Percentiles rank a stretch among this genome's conserved stretches.
phyloP scores from a whole-genome alignment of 2,113 vertebrate genomes.

The Dryoscopus gambensis region DNA sequence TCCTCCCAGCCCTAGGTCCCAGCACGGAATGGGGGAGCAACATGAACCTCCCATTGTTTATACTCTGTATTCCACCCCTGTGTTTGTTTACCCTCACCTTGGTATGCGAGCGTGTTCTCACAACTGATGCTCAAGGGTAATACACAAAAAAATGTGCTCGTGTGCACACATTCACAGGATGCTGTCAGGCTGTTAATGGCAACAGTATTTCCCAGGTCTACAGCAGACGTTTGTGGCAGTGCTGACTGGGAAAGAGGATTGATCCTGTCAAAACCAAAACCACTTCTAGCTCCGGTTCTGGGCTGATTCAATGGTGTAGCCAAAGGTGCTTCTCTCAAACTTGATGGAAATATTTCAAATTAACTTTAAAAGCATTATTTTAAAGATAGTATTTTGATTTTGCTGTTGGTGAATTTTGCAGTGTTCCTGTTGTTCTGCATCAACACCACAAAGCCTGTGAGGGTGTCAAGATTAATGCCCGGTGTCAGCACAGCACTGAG shows the following conservation, averaged over 20 bases:
- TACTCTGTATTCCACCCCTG: not conserved
- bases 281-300: fast-evolving
- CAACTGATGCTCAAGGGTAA: not conserved
- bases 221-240: not conserved
- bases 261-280: not conserved
- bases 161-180: not conserved
- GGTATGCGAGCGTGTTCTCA: not conserved
- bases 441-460: not conserved
- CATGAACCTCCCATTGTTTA: not conserved
- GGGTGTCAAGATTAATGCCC: not conserved
- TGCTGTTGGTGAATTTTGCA: not conserved
- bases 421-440: not conserved
- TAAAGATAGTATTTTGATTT: not conserved
- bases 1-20: not conserved
- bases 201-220: not conserved
- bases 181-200: not conserved
- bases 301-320: not conserved
- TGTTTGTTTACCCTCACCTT: not conserved
- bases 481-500: not conserved
- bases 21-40: not conserved
- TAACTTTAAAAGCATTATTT: not conserved
- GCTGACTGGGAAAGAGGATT: not conserved
- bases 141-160: not conserved
- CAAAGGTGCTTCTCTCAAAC: not conserved
- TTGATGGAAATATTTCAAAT: not conserved